Conservation (phyloP, 2,888 invertebrate species). For the Erpobdella octoculata region DNA sequence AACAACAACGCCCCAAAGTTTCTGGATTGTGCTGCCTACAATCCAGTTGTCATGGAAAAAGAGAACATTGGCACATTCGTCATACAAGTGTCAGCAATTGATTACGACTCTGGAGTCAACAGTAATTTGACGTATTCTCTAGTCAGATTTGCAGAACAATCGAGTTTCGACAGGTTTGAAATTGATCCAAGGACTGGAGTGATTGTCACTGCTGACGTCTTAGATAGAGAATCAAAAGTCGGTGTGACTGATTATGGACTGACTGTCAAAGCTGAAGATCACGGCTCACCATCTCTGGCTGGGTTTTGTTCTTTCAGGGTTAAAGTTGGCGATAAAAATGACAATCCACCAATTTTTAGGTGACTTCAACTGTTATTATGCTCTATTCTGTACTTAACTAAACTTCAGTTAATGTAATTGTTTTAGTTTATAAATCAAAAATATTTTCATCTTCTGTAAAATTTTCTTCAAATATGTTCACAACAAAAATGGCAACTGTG, state of each 20-base stretch:
- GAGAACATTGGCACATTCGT: constrained; percentile 37
- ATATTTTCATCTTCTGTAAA: too few species aligned
- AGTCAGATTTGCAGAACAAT: constrained; percentile 63
- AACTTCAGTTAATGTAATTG: not conserved
- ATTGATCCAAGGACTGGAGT: constrained; percentile 91
- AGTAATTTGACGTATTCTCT: constrained; percentile 84
- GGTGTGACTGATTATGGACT: constrained; percentile 43
- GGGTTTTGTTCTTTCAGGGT: constrained; percentile 81
- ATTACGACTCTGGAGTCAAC: constrained; percentile 81
- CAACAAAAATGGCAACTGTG: too few species aligned
- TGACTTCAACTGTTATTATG: not conserved
- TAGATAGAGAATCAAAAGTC: constrained; percentile 68
- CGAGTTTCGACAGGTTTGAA: constrained; percentile 79
- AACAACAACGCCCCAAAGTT: constrained; percentile 95
- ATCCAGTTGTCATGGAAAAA: constrained; percentile 58
- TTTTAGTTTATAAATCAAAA: not conserved
- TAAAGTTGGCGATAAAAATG: constrained; percentile 46
- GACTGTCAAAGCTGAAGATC: constrained; percentile 94
- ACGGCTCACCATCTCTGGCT: constrained; percentile 90
- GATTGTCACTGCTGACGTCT: constrained; percentile 63
- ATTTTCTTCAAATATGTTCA: too few species aligned
- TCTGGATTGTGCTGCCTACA: constrained; percentile 83
- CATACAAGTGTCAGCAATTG: constrained; percentile 73
- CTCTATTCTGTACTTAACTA: not conserved
- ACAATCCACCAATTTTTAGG: constrained; percentile 46